phyloP scores from a whole-genome alignment of 2,113 vertebrate species.

The Ochotona curzoniae region DNA sequence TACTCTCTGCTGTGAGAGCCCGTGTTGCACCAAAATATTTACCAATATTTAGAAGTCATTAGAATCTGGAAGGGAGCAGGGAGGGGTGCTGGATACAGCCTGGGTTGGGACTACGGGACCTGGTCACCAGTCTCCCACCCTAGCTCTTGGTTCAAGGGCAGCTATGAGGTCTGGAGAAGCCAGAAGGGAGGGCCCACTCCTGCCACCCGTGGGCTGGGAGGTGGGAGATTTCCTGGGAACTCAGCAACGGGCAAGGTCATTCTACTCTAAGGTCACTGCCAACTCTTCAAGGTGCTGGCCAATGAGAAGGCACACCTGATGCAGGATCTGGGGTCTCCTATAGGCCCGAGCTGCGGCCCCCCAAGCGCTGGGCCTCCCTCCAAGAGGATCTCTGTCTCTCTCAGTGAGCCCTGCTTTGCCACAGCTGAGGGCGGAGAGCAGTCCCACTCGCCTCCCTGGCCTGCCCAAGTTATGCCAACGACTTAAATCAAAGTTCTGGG shows the following conservation, averaged over 20 bases:
- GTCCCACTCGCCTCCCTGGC: not conserved
- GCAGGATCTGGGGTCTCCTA: not conserved
- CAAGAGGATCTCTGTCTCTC: not conserved
- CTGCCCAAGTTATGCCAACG: not conserved
- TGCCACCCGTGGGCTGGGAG: not conserved
- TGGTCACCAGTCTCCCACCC: not conserved
- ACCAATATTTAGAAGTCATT: constrained; percentile 81
- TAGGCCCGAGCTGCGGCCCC: not conserved
- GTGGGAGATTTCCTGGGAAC: not conserved
- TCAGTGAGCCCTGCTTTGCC: not conserved
- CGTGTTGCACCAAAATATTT: constrained; percentile 92
- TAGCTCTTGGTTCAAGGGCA: not conserved
- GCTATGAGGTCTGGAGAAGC: accelerated
- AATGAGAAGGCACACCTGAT: not conserved
- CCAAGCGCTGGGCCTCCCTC: not conserved
- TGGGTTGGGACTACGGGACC: not conserved
- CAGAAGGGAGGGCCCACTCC: accelerated
- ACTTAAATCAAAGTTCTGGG: not conserved
- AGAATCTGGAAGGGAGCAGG: constrained; percentile 60
- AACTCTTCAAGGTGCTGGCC: not conserved
- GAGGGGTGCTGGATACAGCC: not conserved
- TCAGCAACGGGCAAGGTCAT: not conserved
- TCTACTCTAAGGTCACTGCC: not conserved
- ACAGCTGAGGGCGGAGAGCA: not conserved
- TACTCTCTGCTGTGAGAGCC: constrained; percentile 88